Conservation (phyloP, 2,797 vertebrate species). For the Enteromius radiatus region DNA sequence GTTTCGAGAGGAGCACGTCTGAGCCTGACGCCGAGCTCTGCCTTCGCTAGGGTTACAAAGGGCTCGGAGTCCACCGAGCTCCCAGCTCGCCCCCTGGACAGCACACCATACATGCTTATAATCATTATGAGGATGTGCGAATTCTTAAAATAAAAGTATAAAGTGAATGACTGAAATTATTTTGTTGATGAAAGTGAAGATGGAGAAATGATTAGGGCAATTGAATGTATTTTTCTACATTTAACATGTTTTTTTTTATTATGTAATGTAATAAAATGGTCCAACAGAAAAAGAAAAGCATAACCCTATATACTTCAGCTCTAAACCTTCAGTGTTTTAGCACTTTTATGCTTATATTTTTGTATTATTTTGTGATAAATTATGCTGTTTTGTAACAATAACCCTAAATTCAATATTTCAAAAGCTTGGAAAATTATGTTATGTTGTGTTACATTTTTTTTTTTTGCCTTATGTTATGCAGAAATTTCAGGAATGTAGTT, state of each 20-base stretch:
- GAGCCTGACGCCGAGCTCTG: too few species aligned
- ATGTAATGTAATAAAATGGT: neutral
- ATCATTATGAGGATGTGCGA: too few species aligned
- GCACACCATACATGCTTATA: too few species aligned
- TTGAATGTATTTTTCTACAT: conserved; percentile 15
- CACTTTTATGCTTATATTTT: neutral
- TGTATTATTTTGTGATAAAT: neutral
- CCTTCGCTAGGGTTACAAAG: too few species aligned
- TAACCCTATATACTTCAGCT: neutral
- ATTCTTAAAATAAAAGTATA: neutral
- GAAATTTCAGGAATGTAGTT: neutral
- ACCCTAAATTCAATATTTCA: neutral
- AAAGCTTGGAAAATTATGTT: neutral
- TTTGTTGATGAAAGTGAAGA: conserved; percentile 1
- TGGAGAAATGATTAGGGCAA: conserved; percentile 10
- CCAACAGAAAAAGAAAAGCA: neutral
- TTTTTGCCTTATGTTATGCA: neutral
- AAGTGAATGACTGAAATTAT: neutral
- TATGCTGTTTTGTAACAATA: neutral
- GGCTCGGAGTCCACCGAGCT: too few species aligned
- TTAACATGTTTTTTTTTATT: neutral
- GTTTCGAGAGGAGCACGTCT: too few species aligned
- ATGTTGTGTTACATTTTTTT: neutral
- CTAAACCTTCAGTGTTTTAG: neutral
- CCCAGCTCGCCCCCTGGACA: too few species aligned